Evolutionary conservation across 1,140 invertebrate species (phyloP), one percentile per base, ranked within the genome.

Genomic region (Steinernema feltiae): DNA sequence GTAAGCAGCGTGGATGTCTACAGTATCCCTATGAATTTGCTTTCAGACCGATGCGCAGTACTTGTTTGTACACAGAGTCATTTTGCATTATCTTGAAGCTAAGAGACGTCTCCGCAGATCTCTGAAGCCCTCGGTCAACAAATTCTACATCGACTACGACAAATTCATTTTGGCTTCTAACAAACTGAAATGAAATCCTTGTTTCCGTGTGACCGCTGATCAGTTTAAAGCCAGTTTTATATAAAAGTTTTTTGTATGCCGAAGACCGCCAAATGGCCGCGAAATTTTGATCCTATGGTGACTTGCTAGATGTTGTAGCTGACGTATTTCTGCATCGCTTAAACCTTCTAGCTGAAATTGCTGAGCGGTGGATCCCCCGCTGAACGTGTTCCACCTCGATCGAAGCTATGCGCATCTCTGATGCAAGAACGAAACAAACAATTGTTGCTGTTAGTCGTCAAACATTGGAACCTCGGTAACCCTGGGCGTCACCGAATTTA

Each of bases 41-140:
- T 63, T 3, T 63, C 24, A 63, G 53, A 63, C 53, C 53, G 53
- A 63, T 21, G 53, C 53, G 24, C 53, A 63, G 24, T 63, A 63
- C 24, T 21, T 63, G 12, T 63, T 63, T 21, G 53, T 63, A 3
- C 53, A 63, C 24, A 12, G 53, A 3, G 53, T 63, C 12, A 27
- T 63, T 27, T 7, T 63, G 2, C 53, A 63, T 21, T 63, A 63
- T 21, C 53, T 63, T 7, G 53, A 63, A 21, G 53, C 24, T 7
- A 63, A 63, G 24, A 63, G 24, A 27, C 53, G 53, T 21, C 53
- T 63, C 7, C 7, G 24, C 7, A 63, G 24, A 21, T 63, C 53
- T 27, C 24, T 63, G 53, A 63, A 63, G 24, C 53, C 53, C 7
- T 7, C 53, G 12, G 12, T 63, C 3, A 3, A 3, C 7, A 63